phyloP scores from a whole-genome alignment of 2,797 vertebrate species.

The Carcharodon carcharias region DNA sequence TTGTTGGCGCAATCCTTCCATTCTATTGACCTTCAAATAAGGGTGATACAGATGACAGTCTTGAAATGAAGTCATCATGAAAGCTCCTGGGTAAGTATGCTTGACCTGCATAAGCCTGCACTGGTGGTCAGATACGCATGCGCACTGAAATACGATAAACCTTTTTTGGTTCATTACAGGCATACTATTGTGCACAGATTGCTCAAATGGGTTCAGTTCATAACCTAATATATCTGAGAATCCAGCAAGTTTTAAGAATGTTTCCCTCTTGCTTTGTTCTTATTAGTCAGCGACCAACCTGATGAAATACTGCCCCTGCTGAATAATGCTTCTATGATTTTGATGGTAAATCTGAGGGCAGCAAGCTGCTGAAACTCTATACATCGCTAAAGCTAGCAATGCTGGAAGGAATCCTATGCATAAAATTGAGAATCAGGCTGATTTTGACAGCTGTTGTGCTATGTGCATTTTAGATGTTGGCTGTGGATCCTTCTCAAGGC shows the following conservation, averaged over 20 bases:
- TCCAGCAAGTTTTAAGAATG: neutral
- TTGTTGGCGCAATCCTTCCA: neutral
- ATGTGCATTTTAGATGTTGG: neutral
- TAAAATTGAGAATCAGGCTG: neutral
- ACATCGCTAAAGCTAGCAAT: neutral
- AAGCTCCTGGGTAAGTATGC: neutral
- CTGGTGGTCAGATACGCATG: neutral
- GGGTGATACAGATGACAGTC: neutral
- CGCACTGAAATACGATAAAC: neutral
- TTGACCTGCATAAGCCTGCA: neutral
- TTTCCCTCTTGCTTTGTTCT: neutral
- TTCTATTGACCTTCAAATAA: neutral
- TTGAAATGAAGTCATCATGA: neutral
- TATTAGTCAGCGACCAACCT: neutral
- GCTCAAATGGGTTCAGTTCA: neutral
- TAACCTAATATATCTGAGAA: neutral
- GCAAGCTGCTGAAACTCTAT: neutral
- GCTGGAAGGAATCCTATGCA: neutral
- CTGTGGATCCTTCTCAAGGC: neutral
- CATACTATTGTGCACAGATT: neutral
- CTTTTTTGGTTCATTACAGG: neutral
- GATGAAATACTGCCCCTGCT: neutral
- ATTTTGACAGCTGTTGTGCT: neutral
- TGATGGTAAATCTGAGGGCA: neutral
- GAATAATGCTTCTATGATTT: neutral